Base-by-base conservation (phyloP, 2,113 vertebrate species). In the Halichoeres trimaculatus region DNA sequence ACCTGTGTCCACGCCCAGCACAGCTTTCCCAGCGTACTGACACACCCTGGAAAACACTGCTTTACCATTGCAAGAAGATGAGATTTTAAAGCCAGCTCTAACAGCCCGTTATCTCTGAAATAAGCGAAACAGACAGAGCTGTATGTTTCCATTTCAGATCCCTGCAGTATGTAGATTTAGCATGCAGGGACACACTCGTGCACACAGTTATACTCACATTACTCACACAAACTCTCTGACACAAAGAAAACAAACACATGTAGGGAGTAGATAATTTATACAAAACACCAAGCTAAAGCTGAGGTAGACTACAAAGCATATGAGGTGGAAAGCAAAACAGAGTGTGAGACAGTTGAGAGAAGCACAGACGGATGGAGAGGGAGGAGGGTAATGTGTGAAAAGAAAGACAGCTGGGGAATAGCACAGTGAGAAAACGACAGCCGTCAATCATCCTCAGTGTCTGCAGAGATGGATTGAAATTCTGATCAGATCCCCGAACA, bases 401-500 rank as follows among this genome's bases (percentile, higher is more conserved):
- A 73, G 24, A 61, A 34, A 84, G 77, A 74, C 57, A 84, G 65
- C 65, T 64, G 55, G 70, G 76, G 67, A 73, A 83, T 63, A 60
- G 63, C 47, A 43, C 56, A 67, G 52, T 0, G 26, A 68, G 61
- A 40, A 10, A 23, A 54, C 7, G 65, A 76, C 70, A 85, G 65
- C 70, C 11, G 70, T 79, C 82, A 74, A 47, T 87, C 86, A 86
- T 1, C 65, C 20, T 24, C 14, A 38, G 30, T 51, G 38, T 82
- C 73, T 64, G 41, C 5, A 7, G 58, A 79, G 68, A 50, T 7
- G 16, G 64, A 81, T 66, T 80, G 30, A 70, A 87, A 80, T 79
- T 85, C 77, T 38, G 76, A 88, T 60, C 77, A 79, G 57, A 73
- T 62, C 34, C 57, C 35, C 35, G 65, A 78, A 70, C 65, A 66